Evolutionary conservation across 2,113 vertebrate genomes (phyloP).

Genomic region (Himantopus leucocephalus): DNA sequence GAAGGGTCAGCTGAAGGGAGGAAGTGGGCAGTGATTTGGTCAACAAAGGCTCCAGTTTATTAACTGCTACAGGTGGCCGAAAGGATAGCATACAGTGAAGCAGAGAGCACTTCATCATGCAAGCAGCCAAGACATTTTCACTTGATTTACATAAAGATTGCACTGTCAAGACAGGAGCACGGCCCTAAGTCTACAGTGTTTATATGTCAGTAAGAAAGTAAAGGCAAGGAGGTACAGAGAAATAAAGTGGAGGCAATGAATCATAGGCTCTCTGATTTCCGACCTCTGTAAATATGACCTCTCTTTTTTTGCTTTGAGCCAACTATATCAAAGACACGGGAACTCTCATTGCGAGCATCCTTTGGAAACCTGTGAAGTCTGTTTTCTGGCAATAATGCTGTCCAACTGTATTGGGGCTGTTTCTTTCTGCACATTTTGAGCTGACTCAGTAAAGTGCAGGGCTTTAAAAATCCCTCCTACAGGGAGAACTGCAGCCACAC

Average conservation of each 20-base stretch:
- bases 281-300: neutral
- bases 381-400: neutral
- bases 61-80: neutral
- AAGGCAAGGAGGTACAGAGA: neutral
- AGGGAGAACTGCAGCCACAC: neutral
- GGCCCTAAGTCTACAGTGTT: neutral
- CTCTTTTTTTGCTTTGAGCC: neutral
- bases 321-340: neutral
- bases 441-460: neutral
- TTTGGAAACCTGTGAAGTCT: constrained; percentile 39
- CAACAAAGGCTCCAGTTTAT: constrained; percentile 10
- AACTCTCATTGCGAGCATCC: neutral
- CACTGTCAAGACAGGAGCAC: neutral
- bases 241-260: neutral
- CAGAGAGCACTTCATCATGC: neutral
- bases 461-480: constrained; percentile 19
- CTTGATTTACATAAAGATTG: neutral
- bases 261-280: neutral
- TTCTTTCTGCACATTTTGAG: neutral
- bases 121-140: neutral
- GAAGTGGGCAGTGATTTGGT: neutral
- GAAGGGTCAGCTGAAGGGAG: neutral
- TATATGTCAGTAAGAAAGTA: neutral
- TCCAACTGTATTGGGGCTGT: neutral
- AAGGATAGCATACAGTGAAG: neutral